Percentiles rank a stretch among this genome's conserved stretches.
Conservation (phyloP, 2,888 invertebrate genomes). For the Diabrotica balteata region DNA sequence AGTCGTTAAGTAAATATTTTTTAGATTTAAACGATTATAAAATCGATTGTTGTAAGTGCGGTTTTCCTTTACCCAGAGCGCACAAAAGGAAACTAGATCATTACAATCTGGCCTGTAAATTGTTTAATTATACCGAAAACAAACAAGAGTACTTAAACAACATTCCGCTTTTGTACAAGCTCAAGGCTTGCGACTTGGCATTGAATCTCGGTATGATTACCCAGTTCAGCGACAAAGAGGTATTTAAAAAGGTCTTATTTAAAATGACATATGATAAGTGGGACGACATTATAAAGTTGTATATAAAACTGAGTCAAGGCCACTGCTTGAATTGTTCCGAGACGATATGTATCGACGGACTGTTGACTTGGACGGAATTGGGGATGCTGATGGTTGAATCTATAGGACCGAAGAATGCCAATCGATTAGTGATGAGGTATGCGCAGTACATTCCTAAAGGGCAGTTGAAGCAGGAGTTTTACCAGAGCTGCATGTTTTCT, state of each 20-base stretch:
- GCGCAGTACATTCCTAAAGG: constrained; percentile 65
- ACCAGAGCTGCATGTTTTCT: constrained; percentile 64
- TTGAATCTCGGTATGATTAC: constrained; percentile 66
- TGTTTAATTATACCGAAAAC: constrained; percentile 56
- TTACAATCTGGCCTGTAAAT: constrained; percentile 65
- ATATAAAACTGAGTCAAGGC: constrained; percentile 65
- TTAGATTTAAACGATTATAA: constrained; percentile 62
- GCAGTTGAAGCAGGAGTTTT: constrained; percentile 69
- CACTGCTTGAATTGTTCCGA: constrained; percentile 70
- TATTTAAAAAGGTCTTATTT: constrained; percentile 65
- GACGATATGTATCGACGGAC: constrained; percentile 60
- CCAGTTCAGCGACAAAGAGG: constrained; percentile 67
- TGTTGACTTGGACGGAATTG: constrained; percentile 69
- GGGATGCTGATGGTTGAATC: constrained; percentile 68
- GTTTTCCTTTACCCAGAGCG: constrained; percentile 66
- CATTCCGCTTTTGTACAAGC: constrained; percentile 71
- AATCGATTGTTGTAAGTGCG: constrained; percentile 66
- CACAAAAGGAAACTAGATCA: constrained; percentile 62
- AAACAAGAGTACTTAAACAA: constrained; percentile 63
- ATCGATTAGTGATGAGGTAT: constrained; percentile 66
- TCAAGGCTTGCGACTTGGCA: constrained; percentile 63
- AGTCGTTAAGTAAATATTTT: constrained; percentile 66
- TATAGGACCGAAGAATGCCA: constrained; percentile 66
- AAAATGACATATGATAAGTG: constrained; percentile 68
- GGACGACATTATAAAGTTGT: constrained; percentile 65